These are phyloP conservation scores for Pantherophis vulpinus DNA, from an alignment of 2,797 vertebrate genomes.

Conservation along the genomic window DNA sequence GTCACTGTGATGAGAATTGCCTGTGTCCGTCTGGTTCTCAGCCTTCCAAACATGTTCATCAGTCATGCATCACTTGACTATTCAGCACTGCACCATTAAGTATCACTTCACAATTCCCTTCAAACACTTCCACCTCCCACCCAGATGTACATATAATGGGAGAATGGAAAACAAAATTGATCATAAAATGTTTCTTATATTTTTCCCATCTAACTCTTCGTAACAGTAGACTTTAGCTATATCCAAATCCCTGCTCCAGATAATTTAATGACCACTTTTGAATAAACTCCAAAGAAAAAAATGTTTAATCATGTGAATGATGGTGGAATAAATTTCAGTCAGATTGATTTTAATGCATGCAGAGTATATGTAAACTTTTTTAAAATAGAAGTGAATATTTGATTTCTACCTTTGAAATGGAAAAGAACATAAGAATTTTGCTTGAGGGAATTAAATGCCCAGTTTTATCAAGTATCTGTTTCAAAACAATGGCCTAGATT, in stretches of 20 bases:
- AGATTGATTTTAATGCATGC: background rate
- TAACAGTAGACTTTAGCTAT: background rate
- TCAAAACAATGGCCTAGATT: background rate
- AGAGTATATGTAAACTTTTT: background rate
- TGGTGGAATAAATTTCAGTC: background rate
- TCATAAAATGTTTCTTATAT: background rate
- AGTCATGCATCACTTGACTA: slow-evolving; percentile 3
- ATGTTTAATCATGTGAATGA: background rate
- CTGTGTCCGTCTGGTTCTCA: background rate
- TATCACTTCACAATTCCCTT: background rate
- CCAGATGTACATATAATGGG: background rate
- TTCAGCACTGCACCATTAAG: slow-evolving; percentile 12
- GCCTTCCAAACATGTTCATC: background rate
- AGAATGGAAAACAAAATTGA: background rate
- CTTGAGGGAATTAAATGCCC: background rate
- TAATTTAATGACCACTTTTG: background rate
- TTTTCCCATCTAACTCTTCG: background rate
- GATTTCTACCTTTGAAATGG: background rate
- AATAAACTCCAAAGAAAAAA: background rate
- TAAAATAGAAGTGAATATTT: background rate
- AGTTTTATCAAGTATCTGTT: background rate
- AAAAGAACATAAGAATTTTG: background rate
- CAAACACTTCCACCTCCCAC: background rate
- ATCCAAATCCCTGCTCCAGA: background rate
- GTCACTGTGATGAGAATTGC: slow-evolving; percentile 6